These are phyloP conservation scores for Lycophotia porphyrea DNA, from an alignment of 2,888 invertebrate genomes.

Conservation along the genomic window DNA sequence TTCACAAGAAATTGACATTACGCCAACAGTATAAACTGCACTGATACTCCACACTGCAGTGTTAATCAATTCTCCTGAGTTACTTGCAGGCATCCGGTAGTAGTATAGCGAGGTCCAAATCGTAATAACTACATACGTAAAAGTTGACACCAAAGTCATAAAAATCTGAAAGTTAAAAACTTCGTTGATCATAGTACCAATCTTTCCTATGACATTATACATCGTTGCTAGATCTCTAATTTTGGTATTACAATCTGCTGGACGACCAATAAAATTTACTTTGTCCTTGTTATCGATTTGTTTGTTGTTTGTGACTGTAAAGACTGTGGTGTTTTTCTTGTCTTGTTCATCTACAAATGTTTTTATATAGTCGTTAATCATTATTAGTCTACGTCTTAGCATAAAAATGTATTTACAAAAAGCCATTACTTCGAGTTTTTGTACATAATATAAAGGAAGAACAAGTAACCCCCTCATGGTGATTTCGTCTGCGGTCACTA, in stretches of 20 bases:
- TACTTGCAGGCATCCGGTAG: constrained; percentile 66
- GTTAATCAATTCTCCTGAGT: constrained; percentile 67
- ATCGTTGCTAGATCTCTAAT: constrained; percentile 75
- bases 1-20: constrained; percentile 78
- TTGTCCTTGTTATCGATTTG: constrained; percentile 49
- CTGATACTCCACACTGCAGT: constrained; percentile 74
- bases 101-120: constrained; percentile 78
- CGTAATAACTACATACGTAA: constrained; percentile 76
- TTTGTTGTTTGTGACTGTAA: constrained; percentile 67
- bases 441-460: constrained; percentile 69
- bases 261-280: constrained; percentile 69
- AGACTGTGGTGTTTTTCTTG: constrained; percentile 63
- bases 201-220: constrained; percentile 76
- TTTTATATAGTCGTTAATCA: constrained; percentile 74
- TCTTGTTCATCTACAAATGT: constrained; percentile 72
- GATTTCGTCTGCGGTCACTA: constrained; percentile 52
- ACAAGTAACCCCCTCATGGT: constrained; percentile 51
- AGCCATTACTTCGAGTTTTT: constrained; percentile 74
- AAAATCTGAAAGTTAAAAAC: constrained; percentile 81
- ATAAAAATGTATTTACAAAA: constrained; percentile 75
- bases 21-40: constrained; percentile 70
- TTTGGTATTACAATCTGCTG: constrained; percentile 70
- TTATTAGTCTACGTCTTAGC: constrained; percentile 70
- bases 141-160: constrained; percentile 78
- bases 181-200: constrained; percentile 73